Evolutionary conservation across 2,113 vertebrate genomes (phyloP), one percentile per base, ranked within the genome.

Genomic region (Dasypus novemcinctus): DNA sequence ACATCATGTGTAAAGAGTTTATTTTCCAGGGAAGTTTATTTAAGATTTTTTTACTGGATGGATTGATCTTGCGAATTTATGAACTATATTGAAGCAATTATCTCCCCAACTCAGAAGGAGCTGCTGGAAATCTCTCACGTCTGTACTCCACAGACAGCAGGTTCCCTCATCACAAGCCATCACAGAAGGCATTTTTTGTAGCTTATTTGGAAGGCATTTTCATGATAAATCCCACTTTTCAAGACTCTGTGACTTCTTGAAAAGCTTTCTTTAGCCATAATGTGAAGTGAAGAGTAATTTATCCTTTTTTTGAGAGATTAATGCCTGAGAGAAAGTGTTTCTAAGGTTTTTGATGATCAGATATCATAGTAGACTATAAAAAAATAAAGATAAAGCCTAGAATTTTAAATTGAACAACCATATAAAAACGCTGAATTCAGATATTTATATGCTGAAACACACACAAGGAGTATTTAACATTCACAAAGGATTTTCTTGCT

Each of bases 401-500:
- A 33, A 82, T 75, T 96, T 96, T 95, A 95, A 95, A 88, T 23
- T 27, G 64, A 86, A 96, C 81, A 88, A 8, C 27, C 18, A 1
- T 29, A 83, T 41, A 54, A 96, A 89, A 93, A 43, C 54, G 57
- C 4, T 29, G 64, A 79, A 74, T 87, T 92, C 87, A 72, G 59
- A 90, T 78, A 95, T 91, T 88, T 82, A 21, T 43, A 93, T 82
- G 43, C 18, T 49, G 52, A 91, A 81, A 33, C 92, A 89, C 38
- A 78, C 41, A 90, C 4, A 12, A 43, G 25, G 64, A 86, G n/a
- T 46, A 81, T 46, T 83, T 95, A 41, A 61, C 10, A 82, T 54
- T 74, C 88, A 97, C 41, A 85, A 46, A 91, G 43, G 74, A 95
- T 72, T 91, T 95, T 76, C 81, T 93, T 92, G 14, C 52, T 86